A percentile compares a stretch with the other conserved stretches of the same genome.
Conservation (phyloP, 2,888 invertebrate genomes). For the Stictocephala bisonia region DNA sequence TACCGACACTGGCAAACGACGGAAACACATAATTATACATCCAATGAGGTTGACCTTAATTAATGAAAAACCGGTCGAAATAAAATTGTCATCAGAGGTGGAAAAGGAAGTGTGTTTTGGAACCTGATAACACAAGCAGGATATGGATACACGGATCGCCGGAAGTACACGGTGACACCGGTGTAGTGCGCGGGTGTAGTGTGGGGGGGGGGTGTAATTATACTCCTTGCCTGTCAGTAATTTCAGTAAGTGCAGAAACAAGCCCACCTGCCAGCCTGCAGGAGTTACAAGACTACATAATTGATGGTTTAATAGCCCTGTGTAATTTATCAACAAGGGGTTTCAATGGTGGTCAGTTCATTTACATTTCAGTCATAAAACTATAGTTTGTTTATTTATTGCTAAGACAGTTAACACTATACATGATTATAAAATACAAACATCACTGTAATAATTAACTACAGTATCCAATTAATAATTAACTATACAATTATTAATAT, state of each 20-base stretch:
- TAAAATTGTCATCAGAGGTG: slow-evolving; percentile 36
- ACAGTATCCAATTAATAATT: no score
- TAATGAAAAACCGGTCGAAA: slow-evolving; percentile 41
- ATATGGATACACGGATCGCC: slow-evolving; percentile 19
- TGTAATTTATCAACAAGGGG: no score
- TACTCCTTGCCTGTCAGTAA: slow-evolving; percentile 11
- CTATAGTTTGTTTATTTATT: no score
- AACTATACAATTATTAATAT: no score
- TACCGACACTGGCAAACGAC: neutral
- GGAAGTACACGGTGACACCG: slow-evolving; percentile 36
- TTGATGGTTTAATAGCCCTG: neutral
- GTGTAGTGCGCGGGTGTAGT: neutral
- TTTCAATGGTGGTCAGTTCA: no score
- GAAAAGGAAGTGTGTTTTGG: slow-evolving; percentile 29
- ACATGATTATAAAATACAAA: no score
- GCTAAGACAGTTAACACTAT: no score
- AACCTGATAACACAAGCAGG: slow-evolving; percentile 32
- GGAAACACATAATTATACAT: slow-evolving; percentile 31
- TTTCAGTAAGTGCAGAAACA: slow-evolving; percentile 19
- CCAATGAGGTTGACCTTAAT: slow-evolving; percentile 23
- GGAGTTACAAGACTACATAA: neutral
- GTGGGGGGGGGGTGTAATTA: slow-evolving; percentile 17
- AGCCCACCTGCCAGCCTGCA: neutral
- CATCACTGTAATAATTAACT: no score
- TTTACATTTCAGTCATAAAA: no score